phyloP scores from a whole-genome alignment of 2,797 vertebrate species.

The Acrossocheilus wenchowensis region DNA sequence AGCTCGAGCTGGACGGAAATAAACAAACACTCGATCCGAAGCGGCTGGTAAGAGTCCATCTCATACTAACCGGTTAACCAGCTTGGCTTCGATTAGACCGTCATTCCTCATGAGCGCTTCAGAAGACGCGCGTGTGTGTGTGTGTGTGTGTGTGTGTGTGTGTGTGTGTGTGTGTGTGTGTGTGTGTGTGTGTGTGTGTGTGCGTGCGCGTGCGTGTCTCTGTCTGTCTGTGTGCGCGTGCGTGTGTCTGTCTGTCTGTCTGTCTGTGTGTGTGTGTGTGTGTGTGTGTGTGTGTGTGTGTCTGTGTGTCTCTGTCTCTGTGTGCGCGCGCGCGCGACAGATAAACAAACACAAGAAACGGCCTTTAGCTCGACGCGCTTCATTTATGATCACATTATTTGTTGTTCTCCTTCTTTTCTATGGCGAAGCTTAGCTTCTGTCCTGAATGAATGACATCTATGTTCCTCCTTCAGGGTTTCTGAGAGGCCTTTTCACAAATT shows the following conservation, averaged over 20 bases:
- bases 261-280: no score
- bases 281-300: no score
- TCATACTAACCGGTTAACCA: background rate
- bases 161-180: no score
- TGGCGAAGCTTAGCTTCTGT: background rate
- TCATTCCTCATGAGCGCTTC: background rate
- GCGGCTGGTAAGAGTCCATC: background rate
- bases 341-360: no score
- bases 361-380: background rate
- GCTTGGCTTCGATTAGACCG: no score
- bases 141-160: background rate
- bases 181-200: no score
- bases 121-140: background rate
- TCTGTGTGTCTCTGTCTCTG: background rate
- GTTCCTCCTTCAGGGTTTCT: no score
- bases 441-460: background rate
- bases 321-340: background rate
- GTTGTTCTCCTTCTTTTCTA: background rate
- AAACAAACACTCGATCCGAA: background rate
- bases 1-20: background rate
- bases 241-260: no score
- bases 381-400: background rate
- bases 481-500: background rate
- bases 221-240: no score
- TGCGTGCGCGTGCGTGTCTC: no score